Evolutionary conservation across 2,888 invertebrate species (phyloP).

Genomic region (Apeira syringaria): DNA sequence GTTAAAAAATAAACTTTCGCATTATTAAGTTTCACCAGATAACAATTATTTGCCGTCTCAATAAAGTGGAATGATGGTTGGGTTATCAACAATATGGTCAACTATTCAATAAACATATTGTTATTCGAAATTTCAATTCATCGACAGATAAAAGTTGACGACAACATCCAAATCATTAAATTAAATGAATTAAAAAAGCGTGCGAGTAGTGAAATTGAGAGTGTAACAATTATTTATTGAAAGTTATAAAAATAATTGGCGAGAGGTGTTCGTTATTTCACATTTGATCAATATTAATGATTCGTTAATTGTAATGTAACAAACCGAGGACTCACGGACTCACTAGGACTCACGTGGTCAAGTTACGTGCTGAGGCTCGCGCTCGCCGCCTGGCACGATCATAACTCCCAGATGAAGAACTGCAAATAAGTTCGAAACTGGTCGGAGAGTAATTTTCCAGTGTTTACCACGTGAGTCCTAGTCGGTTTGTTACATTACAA

Average conservation of each 20-base stretch:
- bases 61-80: constrained; percentile 10
- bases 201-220: constrained; percentile 27
- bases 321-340: too few species aligned
- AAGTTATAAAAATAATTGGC: constrained; percentile 24
- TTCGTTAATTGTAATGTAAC: too few species aligned
- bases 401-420: too few species aligned
- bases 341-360: too few species aligned
- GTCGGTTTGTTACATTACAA: too few species aligned
- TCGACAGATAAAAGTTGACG: constrained; percentile 22
- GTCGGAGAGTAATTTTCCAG: too few species aligned
- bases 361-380: too few species aligned
- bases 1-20: constrained; percentile 3
- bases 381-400: too few species aligned
- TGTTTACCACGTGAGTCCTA: too few species aligned
- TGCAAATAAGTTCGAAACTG: too few species aligned
- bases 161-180: constrained; percentile 40
- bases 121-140: constrained; percentile 11
- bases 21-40: constrained; percentile 9
- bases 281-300: too few species aligned
- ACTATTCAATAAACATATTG: constrained; percentile 11
- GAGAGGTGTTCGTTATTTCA: constrained; percentile 19
- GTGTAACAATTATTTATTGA: constrained; percentile 25
- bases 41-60: constrained; percentile 4
- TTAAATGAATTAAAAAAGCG: constrained; percentile 44
- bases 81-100: constrained; percentile 25